Conservation (phyloP, 2,888 invertebrate genomes). For the Erynnis tages region DNA sequence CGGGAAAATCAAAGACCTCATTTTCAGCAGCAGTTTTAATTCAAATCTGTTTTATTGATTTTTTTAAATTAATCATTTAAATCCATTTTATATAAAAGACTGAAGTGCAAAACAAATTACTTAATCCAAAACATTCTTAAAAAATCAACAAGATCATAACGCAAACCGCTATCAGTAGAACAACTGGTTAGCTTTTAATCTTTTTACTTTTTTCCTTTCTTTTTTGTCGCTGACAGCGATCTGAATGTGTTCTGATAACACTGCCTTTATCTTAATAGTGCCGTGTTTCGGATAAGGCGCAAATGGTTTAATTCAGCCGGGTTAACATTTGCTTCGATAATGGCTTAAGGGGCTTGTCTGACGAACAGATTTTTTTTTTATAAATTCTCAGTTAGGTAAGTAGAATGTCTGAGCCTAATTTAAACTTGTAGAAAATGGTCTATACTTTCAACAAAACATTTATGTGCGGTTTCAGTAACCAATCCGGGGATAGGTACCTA, state of each 20-base stretch:
- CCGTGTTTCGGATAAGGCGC: conserved; percentile 60
- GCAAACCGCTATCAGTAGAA: neutral
- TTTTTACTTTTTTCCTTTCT: conserved; percentile 37
- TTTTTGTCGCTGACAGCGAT: conserved; percentile 45
- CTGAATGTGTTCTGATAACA: conserved; percentile 41
- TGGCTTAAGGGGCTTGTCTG: neutral
- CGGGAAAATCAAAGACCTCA: no score
- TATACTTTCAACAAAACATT: no score
- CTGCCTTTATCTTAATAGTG: conserved; percentile 60
- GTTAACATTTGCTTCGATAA: neutral
- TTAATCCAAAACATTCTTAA: neutral
- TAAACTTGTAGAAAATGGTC: no score
- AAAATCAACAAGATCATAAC: neutral
- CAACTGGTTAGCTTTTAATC: conserved; percentile 13
- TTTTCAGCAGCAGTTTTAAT: no score
- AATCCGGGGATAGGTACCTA: no score
- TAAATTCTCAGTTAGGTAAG: no score
- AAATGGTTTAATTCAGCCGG: conserved; percentile 20
- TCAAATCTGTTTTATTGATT: no score
- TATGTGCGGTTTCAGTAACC: no score
- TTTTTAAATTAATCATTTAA: no score
- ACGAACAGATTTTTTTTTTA: no score
- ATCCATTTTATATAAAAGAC: no score
- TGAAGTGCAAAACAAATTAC: neutral
- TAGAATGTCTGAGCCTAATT: no score